phyloP scores from a whole-genome alignment of 35 echinoderm and acorn worm genomes.

The Ophiothrix spiculata region DNA sequence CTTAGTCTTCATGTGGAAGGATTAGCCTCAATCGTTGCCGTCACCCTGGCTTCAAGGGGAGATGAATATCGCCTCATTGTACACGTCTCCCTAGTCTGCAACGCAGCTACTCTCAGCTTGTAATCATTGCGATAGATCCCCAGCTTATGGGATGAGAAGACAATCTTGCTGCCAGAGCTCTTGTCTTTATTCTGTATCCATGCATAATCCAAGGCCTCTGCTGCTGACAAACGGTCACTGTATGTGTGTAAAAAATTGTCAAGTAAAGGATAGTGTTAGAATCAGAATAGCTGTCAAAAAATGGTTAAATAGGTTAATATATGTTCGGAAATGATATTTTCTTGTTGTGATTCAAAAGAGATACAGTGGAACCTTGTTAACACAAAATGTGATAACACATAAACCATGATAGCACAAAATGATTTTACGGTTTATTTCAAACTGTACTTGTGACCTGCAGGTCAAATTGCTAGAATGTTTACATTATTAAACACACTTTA shows the following conservation, averaged over 20 bases:
- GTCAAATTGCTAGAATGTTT: too few relatives aligned
- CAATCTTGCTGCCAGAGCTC: not conserved
- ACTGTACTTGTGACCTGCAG: too few relatives aligned
- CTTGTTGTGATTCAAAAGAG: not conserved
- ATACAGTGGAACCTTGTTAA: too few relatives aligned
- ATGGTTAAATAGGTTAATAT: not conserved
- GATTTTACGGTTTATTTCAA: too few relatives aligned
- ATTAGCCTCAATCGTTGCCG: not conserved
- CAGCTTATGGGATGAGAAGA: slow-evolving; percentile 38
- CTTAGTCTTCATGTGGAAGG: too few relatives aligned
- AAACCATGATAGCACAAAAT: too few relatives aligned
- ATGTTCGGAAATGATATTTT: too few relatives aligned
- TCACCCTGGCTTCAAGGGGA: not conserved
- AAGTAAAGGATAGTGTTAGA: not conserved
- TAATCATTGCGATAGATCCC: slow-evolving; percentile 55
- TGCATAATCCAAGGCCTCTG: slow-evolving; percentile 47
- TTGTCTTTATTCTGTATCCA: slow-evolving; percentile 52
- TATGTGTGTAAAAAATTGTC: not conserved
- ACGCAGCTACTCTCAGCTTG: slow-evolving; percentile 13
- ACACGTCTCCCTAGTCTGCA: not conserved
- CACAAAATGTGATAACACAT: too few relatives aligned
- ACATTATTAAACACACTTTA: too few relatives aligned
- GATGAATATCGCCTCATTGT: slow-evolving; percentile 10
- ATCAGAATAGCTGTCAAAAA: not conserved
- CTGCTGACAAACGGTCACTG: slow-evolving; percentile 54